Evolutionary conservation across 2,113 vertebrate species (phyloP), one percentile per base, ranked within the genome.

Genomic region (Eira barbara): DNA sequence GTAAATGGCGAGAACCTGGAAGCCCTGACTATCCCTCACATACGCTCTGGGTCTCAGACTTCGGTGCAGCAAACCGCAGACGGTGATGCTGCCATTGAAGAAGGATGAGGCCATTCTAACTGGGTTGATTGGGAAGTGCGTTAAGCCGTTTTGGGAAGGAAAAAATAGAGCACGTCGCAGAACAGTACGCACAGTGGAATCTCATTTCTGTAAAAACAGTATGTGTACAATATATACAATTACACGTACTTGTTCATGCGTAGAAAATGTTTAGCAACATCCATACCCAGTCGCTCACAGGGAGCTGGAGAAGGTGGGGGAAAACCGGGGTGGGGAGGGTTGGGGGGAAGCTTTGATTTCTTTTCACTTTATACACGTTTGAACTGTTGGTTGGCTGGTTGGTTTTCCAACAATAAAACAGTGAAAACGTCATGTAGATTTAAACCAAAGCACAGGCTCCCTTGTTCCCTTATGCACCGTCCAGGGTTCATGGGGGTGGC

Each of bases 51-150:
- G 29, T 45, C 61, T 25, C 27, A 59, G 59, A 29, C 67, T 34
- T 13, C 2, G 18, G 65, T 3, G 11, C 4, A 13, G n/a, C 39
- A 1, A n/a, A 15, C 55, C 10, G 4, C 74, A 57, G n/a, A 12
- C 10, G 8, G 23, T 9, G 20, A 31, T 6, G 3, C 34, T 45
- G 45, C 57, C 3, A 0, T 34, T 6, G 9, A 14, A 2, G 36
- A 25, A 42, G 45, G 39, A 29, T 2, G 36, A 78, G 36, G 65
- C 67, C 36, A 0, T 80, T n/a, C 31, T 57, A 17, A 45, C 21
- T 25, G 59, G 67, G 84, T 69, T 73, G 36, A 79, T 42, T 31
- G 29, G 8, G 55, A 91, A 78, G 88, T 39, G 12, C 14, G 18
- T 49, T 42, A 45, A 67, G 25, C 59, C 31, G 23, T 29, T 81